Conservation (phyloP, 2,113 vertebrate genomes). For the Phrynocephalus versicolor region DNA sequence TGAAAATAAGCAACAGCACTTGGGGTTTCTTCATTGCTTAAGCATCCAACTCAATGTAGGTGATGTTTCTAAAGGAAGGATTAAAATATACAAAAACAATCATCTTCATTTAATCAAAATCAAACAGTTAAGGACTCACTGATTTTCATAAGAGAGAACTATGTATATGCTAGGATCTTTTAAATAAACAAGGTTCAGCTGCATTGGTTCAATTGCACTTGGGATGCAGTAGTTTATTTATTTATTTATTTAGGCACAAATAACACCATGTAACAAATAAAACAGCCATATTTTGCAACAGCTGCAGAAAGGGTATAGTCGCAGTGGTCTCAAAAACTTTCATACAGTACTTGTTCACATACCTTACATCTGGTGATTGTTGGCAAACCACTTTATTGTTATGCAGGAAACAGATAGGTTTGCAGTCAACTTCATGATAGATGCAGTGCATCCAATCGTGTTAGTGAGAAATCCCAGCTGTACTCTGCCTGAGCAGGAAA, state of each 20-base stretch:
- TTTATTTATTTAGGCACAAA: neutral
- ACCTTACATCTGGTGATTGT: neutral
- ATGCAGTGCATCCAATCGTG: neutral
- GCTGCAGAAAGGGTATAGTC: accelerated
- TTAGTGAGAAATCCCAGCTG: neutral
- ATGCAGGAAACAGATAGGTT: neutral
- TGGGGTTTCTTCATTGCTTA: too few relatives aligned
- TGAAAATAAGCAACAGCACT: neutral
- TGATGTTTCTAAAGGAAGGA: neutral
- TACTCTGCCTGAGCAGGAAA: neutral
- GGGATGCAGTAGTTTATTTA: neutral
- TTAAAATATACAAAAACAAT: neutral
- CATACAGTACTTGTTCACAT: neutral
- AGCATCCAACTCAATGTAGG: too few relatives aligned
- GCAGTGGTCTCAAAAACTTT: accelerated
- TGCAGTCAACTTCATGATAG: accelerated
- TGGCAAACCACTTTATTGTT: neutral
- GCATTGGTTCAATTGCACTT: neutral
- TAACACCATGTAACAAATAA: neutral
- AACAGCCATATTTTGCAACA: neutral
- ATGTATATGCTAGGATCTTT: neutral
- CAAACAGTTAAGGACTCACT: neutral
- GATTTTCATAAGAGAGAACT: neutral
- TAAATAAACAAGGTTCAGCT: neutral
- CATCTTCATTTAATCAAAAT: neutral